Evolutionary conservation across 2,888 invertebrate species (phyloP), one percentile per base, ranked within the genome.

Genomic region (Colostygia pectinataria): DNA sequence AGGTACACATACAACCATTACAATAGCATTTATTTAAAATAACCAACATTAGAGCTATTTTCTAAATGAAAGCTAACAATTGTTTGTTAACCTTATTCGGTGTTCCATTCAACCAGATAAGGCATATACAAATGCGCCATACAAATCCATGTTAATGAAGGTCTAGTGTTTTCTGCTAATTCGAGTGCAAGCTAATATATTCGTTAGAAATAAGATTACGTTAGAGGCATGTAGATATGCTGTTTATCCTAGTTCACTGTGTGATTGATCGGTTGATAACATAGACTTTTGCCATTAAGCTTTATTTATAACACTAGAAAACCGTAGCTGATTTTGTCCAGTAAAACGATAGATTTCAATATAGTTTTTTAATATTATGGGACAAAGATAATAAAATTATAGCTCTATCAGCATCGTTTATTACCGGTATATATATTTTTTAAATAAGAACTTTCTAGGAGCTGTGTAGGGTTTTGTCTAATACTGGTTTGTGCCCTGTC

Each of bases 241-340:
- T 61, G 73, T 79, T 73, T 74, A 74, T 75, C 70, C 71, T 46
- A 54, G 61, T 65, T 65, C 55, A 60, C 63, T 57, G 58, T 60
- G 65, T 68, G 71, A 81, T 82, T 77, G 74, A 73, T 80, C 69
- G 72, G 68, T 66, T 74, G 80, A 82, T 81, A 80, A 59, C 70
- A 76, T 82, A 78, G 69, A 79, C 80, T 73, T 77, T 74, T 75
- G 71, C 71, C 73, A 74, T 79, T 80, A 75, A 20, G 6, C 6
- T 6, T 20, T 20, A 20, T 20, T 20, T 20, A 20, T 15, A 79
- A 79, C 73, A 71, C 71, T 79, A 6, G 20, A 20, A 4, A 5
- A 6, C 4, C 20, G 3, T n/a, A n/a, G n/a, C n/a, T n/a, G n/a
- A n/a, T n/a, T n/a, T n/a, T n/a, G n/a, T n/a, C n/a, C n/a, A n/a